Conservation (phyloP, 2,113 vertebrate genomes). For the Poecile atricapillus region DNA sequence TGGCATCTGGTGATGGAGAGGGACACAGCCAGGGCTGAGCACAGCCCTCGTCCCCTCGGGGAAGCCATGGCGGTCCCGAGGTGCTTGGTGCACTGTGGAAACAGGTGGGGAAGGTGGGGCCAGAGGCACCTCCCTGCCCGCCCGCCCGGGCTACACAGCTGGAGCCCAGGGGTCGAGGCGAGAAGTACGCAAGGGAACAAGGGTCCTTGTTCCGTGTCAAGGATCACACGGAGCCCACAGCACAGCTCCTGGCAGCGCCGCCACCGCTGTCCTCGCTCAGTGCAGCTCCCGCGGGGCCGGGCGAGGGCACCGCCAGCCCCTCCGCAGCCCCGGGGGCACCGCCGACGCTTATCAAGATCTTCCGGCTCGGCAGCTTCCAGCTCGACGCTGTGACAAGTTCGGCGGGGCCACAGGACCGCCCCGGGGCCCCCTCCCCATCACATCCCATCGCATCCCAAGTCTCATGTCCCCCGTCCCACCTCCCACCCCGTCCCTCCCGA, state of each 20-base stretch:
- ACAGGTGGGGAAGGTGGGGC: no score
- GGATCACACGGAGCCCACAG: accelerated
- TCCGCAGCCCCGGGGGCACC: neutral
- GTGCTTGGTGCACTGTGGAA: accelerated
- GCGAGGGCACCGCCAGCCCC: neutral
- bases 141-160: neutral
- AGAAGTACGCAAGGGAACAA: neutral
- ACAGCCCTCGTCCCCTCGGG: neutral
- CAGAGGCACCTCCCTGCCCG: neutral
- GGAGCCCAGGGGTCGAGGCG: neutral
- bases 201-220: neutral
- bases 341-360: accelerated
- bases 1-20: neutral
- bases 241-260: neutral
- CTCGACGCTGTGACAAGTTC: neutral
- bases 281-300: neutral
- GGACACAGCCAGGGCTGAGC: neutral
- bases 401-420: no score
- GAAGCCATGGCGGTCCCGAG: accelerated
- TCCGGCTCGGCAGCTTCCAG: neutral
- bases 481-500: neutral
- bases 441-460: neutral
- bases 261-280: neutral
- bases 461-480: accelerated
- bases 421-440: no score